phyloP scores from a whole-genome alignment of 2,113 vertebrate genomes.

The Drymodes brunneopygia region DNA sequence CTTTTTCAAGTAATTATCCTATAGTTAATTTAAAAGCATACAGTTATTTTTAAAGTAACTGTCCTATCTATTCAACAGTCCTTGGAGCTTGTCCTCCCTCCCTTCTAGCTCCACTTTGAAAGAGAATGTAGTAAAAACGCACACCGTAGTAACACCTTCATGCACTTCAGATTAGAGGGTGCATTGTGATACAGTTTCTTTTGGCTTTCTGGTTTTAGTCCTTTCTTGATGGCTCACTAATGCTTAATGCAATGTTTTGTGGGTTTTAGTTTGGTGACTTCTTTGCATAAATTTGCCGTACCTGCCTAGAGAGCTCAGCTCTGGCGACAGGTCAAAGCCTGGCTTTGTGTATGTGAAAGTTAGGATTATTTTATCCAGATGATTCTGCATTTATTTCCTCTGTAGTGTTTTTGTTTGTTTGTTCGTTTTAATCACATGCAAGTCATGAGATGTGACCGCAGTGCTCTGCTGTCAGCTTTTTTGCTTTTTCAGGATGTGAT shows the following conservation, averaged over 20 bases:
- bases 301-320: rapidly evolving
- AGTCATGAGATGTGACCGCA: background rate
- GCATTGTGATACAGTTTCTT: background rate
- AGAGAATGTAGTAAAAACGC: background rate
- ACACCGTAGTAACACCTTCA: background rate
- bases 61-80: background rate
- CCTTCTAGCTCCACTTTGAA: background rate
- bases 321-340: background rate
- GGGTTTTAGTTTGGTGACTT: background rate
- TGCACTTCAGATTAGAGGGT: background rate
- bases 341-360: background rate
- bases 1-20: background rate
- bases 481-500: background rate
- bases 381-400: background rate
- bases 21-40: background rate
- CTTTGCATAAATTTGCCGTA: background rate
- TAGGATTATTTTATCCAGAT: background rate
- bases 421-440: background rate
- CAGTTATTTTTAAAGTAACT: background rate
- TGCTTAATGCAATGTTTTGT: background rate
- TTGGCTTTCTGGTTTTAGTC: background rate
- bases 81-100: background rate
- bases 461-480: background rate
- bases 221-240: background rate
- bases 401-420: background rate